Evolutionary conservation across 2,797 vertebrate species (phyloP), one percentile per base, ranked within the genome.

Genomic region (Micropoecilia bifurca): DNA sequence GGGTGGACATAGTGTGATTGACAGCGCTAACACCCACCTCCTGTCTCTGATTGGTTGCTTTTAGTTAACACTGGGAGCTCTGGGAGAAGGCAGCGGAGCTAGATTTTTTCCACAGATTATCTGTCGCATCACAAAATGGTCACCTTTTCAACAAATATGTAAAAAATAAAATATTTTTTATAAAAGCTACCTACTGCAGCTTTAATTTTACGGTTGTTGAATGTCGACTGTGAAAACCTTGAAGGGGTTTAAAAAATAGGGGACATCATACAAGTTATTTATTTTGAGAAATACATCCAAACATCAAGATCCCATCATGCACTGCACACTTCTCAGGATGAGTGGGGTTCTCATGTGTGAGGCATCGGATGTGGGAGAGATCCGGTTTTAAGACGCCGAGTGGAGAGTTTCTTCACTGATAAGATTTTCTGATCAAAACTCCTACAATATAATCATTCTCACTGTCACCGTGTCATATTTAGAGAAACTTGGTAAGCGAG

Each of bases 351-450:
- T 82, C 28, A 69, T 73, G 88, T 83, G 78, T 83, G 81, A 88
- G 71, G 82, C 75, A 80, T 81, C 83, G 78, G 80, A 83, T 80
- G 91, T 88, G 83, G 89, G 87, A 89, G 85, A 53, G 77, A 81
- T 90, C 43, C 13, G 73, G 80, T 82, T 74, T 85, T 36, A 78
- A 84, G 75, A 84, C 75, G 71, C 81, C 80, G 45, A 85, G 78
- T 85, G 81, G 73, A 14, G 0, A 66, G 81, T 82, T 18, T 14
- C 61, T 75, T 79, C 36, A 55, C 61, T 41, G 41, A 41, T 39
- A 59, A 59, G 61, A 76, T 41, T 66, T 75, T 76, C 10, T 6
- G 63, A 81, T 79, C 69, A 71, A 59, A 80, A 47, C 73, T 77
- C 61, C 79, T n/a, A 39, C 33, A 36, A 77, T 46, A 43, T 63